Base-by-base conservation (phyloP, 2,113 vertebrate genomes). In the Saguinus imperator region DNA sequence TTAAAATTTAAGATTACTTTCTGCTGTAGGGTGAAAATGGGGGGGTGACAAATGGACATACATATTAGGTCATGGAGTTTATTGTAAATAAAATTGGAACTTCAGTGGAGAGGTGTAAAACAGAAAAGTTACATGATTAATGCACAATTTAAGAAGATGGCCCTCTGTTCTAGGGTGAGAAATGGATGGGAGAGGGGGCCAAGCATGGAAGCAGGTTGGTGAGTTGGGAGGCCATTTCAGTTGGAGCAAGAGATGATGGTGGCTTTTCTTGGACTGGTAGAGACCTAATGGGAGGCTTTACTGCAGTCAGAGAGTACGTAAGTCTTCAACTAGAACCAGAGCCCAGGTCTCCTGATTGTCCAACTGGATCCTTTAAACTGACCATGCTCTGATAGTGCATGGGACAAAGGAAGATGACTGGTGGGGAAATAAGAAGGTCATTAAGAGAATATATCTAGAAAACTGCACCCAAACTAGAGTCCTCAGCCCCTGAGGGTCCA, bases 141-240 rank as follows among this genome's bases (percentile, higher is more conserved):
- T 48, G 76, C 81, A 35, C 10, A 89, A 25, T 5, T 58, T 79
- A 79, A 80, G 32, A 23, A 82, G 27, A 23, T 55, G 77, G 80
- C 43, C 55, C 77, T 57, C n/a, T 83, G 29, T 14, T 79, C 4
- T 6, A n/a, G 21, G 16, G 10, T 50, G 1, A 23, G 16, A 25
- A 8, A 25, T 35, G 45, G 37, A 1, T 27, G 8, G 21, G 11
- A 13, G 1, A 37, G 14, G 45, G 5, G 14, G 3, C 21, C 35
- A 87, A 73, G 66, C 13, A 17, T 1, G 14, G 76, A 85, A 82
- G n/a, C 11, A 43, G 11, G 29, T 40, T 66, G 61, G 43, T 6
- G 5, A 68, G 27, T 10, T 21, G 40, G 68, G 50, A 81, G 27
- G 17, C 57, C 29, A 27, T 27, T 45, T 25, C 37, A 20, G 1